Base-by-base conservation (phyloP, 2,113 vertebrate genomes). In the Epinephelus moara region DNA sequence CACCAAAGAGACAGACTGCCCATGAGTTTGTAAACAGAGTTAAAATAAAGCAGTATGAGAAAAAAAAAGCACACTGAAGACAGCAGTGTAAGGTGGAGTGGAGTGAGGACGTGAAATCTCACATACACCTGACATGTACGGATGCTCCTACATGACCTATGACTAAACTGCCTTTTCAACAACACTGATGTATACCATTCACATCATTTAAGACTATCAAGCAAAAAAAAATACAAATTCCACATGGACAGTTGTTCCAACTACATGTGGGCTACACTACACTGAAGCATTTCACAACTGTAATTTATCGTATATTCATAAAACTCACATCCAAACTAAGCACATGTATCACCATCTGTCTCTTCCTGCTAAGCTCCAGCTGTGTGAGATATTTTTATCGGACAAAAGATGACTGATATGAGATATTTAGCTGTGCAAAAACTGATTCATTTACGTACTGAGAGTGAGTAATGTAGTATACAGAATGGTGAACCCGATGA, bases 71-170 rank as follows among this genome's bases (percentile, higher is more conserved):
- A 52, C 27, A 61, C 17, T 13, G 55, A 60, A 67, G 79, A 74
- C 45, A 72, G 14, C 64, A 64, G 76, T 55, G 75, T 30, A 30
- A 30, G 72, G 90, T 85, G 79, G 88, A 90, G 75, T 78, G 25
- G 75, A 92, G 88, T 23, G 15, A 10, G 40, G 78, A 88, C 4
- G 89, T 92, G 92, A 93, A 90, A 92, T 92, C 84, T 94, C 87
- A 88, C 93, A 92, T 19, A 72, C 60, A 66, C 50, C 68, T 75
- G 91, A 70, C 83, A 90, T 89, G 75, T 81, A 82, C 45, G 42
- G 45, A 74, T 74, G 52, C 55, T 82, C 71, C 59, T 69, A 62
- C 80, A 8, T 15, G 45, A 84, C 60, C 70, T 63, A n/a, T 74
- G 70, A 75, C 80, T 75, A 67, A 60, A 17, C 19, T 23, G 47